Evolutionary conservation across 92 coral and sea anemone species (phyloP).

Genomic region (Anthopleura xanthogrammica): DNA sequence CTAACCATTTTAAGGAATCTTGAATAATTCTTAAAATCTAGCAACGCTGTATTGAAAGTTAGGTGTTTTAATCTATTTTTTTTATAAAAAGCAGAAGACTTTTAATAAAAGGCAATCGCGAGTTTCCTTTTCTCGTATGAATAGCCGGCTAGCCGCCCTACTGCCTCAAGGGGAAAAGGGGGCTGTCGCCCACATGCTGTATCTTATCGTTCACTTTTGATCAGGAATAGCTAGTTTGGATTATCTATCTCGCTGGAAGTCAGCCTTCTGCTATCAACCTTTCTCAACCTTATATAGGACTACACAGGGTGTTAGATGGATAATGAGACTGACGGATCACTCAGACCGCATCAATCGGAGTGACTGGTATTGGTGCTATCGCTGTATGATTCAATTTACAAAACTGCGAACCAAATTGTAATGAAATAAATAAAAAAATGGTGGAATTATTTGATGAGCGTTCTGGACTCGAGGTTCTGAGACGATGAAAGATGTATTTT

Average conservation of each 20-base stretch:
- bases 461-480: too few species aligned
- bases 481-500: too few species aligned
- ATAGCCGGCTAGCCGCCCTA: background rate
- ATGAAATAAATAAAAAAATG: too few species aligned
- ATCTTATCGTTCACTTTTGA: background rate
- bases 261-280: background rate
- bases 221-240: constrained; percentile 6
- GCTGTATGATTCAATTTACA: too few species aligned
- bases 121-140: background rate
- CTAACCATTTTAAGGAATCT: background rate
- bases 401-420: too few species aligned
- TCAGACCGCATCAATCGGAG: background rate
- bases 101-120: background rate
- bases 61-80: too few species aligned
- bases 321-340: background rate
- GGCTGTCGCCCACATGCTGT: constrained; percentile 5
- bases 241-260: background rate
- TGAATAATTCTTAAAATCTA: background rate
- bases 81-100: background rate
- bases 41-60: background rate
- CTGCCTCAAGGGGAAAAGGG: background rate
- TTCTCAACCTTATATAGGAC: background rate
- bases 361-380: too few species aligned
- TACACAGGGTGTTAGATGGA: background rate
- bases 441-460: too few species aligned